Evolutionary conservation across 2,888 invertebrate genomes (phyloP).

Genomic region (Penaeus monodon): DNA sequence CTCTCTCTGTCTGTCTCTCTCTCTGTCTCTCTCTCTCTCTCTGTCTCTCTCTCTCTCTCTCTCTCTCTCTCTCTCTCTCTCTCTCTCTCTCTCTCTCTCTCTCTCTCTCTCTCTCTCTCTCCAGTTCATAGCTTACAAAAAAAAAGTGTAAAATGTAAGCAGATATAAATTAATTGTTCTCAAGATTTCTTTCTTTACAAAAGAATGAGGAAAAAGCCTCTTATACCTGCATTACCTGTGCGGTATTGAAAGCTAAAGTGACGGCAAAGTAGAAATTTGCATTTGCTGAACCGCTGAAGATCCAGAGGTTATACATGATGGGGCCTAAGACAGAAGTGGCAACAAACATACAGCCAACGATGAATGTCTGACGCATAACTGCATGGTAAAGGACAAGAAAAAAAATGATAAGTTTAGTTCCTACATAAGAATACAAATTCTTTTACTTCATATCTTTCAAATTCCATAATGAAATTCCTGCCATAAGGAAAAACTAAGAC

Average conservation of each 20-base stretch:
- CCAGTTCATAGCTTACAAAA: constrained; percentile 65
- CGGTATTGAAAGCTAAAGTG: constrained; percentile 92
- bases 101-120: no score
- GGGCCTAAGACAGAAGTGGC: constrained; percentile 92
- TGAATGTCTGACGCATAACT: constrained; percentile 95
- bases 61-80: no score
- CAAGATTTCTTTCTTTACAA: background rate
- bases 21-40: no score
- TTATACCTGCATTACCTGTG: constrained; percentile 75
- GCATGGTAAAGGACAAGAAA: constrained; percentile 68
- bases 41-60: no score
- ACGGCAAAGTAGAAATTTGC: constrained; percentile 99
- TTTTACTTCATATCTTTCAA: no score
- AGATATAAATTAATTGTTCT: background rate
- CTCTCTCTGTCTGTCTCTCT: no score
- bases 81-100: no score
- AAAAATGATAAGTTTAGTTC: constrained; percentile 22
- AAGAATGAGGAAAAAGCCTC: constrained; percentile 23
- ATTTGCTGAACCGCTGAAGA: constrained; percentile 97
- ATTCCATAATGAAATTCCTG: no score
- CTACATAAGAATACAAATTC: no score
- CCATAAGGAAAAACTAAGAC: no score
- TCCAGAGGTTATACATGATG: constrained; percentile 98
- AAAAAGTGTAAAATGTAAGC: constrained; percentile 29
- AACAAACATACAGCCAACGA: constrained; percentile 90